These are phyloP conservation scores for Oncorhynchus tshawytscha DNA, from an alignment of 2,113 vertebrate genomes.

Conservation along the genomic window DNA sequence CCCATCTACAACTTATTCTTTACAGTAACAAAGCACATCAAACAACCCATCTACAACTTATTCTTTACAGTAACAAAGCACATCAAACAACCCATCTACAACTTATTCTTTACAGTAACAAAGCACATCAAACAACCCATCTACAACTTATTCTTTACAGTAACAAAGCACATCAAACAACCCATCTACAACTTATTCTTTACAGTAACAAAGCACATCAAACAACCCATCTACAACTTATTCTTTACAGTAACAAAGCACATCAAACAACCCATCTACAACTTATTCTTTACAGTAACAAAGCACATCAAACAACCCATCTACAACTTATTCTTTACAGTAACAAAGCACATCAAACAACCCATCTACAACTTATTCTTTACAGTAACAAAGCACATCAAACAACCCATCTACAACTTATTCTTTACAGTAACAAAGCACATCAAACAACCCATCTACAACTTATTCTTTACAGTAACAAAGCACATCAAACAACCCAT, in stretches of 20 bases:
- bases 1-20: background rate
- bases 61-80: background rate
- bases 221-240: background rate
- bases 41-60: background rate
- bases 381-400: background rate
- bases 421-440: background rate
- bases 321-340: background rate
- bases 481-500: background rate
- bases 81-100: background rate
- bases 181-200: background rate
- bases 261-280: background rate
- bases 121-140: background rate
- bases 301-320: background rate
- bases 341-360: no score
- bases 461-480: background rate
- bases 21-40: background rate
- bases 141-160: background rate
- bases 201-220: background rate
- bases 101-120: background rate
- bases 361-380: background rate
- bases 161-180: background rate
- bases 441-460: background rate
- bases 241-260: background rate
- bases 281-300: background rate
- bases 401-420: background rate